These are phyloP conservation scores for Eurystomus glaucurus DNA, from an alignment of 2,797 vertebrate genomes.

Conservation along the genomic window DNA sequence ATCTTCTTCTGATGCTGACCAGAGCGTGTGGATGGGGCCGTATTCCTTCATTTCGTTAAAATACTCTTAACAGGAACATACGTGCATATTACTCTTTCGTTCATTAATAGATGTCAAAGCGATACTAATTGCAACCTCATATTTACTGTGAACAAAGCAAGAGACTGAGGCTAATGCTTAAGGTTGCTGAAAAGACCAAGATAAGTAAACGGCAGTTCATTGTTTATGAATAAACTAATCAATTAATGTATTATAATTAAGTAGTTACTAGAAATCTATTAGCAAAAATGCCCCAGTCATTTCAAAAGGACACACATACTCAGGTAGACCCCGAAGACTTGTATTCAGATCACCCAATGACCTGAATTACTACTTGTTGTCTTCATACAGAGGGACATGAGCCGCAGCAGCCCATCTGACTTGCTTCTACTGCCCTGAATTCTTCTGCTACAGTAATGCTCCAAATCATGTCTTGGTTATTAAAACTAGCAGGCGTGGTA, in stretches of 20 bases:
- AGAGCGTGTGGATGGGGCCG: constrained; percentile 88
- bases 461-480: neutral
- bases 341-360: neutral
- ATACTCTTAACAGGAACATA: constrained; percentile 86
- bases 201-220: neutral
- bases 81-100: neutral
- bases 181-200: neutral
- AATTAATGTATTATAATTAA: neutral
- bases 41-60: constrained; percentile 92
- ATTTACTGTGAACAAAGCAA: neutral
- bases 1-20: constrained; percentile 90
- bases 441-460: neutral
- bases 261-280: neutral
- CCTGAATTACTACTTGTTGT: neutral
- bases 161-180: neutral
- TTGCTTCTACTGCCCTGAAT: neutral
- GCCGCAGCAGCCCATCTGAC: neutral
- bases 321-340: neutral
- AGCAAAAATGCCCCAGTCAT: neutral
- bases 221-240: neutral
- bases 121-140: neutral
- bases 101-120: neutral
- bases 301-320: neutral
- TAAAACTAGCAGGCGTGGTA: neutral
- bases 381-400: neutral